These are phyloP conservation scores for Volucella zonaria DNA, from an alignment of 2,888 invertebrate species.

Conservation along the genomic window DNA sequence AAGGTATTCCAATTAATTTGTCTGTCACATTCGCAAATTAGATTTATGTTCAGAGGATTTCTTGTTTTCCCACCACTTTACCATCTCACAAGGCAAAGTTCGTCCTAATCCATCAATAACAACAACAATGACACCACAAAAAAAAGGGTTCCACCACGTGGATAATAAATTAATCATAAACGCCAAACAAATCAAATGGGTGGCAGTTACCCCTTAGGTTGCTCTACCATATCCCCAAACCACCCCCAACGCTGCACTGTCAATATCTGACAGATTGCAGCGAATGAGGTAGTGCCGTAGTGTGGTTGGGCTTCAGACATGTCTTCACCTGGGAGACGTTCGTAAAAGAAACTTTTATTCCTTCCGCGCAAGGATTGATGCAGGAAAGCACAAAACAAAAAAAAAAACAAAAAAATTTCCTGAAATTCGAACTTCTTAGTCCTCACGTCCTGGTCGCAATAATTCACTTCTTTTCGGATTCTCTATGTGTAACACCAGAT, in stretches of 20 bases:
- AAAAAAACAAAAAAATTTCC: background rate
- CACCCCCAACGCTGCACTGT: conserved; percentile 11
- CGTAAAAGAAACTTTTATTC: conserved; percentile 39
- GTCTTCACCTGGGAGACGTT: conserved; percentile 55
- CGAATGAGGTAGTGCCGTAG: conserved; percentile 25
- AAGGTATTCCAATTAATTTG: conserved; percentile 61
- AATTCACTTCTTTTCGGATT: conserved; percentile 67
- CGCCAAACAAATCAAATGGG: conserved; percentile 57
- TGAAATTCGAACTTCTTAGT: conserved; percentile 51
- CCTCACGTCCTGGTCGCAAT: conserved; percentile 69
- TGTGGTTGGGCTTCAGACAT: conserved; percentile 27
- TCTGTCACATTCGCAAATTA: conserved; percentile 48
- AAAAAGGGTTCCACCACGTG: conserved; percentile 50
- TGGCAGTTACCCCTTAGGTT: background rate
- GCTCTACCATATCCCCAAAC: background rate
- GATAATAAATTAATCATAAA: conserved; percentile 70
- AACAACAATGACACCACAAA: background rate
- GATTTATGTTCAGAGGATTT: conserved; percentile 43
- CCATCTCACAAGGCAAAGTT: background rate
- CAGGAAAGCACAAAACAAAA: background rate
- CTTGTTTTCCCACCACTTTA: background rate
- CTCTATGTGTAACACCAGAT: conserved; percentile 62
- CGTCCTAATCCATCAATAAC: too few species aligned
- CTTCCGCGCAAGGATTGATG: background rate
- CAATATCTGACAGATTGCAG: conserved; percentile 65